Evolutionary conservation across 2,797 vertebrate genomes (phyloP).

Genomic region (Knipowitschia caucasica): DNA sequence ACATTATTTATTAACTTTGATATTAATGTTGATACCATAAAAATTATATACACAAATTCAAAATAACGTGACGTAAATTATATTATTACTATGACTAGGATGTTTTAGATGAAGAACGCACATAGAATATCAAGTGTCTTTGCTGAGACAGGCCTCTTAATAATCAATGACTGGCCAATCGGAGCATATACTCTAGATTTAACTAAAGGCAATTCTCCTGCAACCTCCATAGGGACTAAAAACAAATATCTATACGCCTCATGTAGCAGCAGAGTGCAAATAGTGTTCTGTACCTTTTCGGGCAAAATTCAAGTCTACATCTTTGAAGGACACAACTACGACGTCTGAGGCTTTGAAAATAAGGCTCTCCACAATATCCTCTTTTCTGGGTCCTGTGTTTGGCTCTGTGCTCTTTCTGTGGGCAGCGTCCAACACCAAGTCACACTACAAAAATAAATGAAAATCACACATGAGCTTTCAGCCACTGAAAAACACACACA

Average conservation of each 20-base stretch:
- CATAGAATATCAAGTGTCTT: conserved; percentile 51
- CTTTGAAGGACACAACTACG: conserved; percentile 96
- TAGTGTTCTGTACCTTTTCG: conserved; percentile 84
- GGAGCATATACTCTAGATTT: conserved; percentile 42
- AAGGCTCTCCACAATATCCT: conserved; percentile 97
- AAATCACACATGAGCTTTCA: conserved; percentile 5
- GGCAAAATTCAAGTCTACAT: conserved; percentile 95
- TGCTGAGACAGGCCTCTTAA: conserved; percentile 38
- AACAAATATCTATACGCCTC: conserved; percentile 32
- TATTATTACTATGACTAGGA: conserved; percentile 28
- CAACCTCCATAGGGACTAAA: conserved; percentile 39
- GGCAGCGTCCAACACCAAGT: conserved; percentile 95
- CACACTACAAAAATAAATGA: conserved; percentile 78
- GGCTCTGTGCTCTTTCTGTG: conserved; percentile 91
- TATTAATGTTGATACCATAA: neutral
- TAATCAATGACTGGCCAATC: conserved; percentile 52
- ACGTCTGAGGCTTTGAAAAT: conserved; percentile 97
- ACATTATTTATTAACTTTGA: neutral
- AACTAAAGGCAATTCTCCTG: conserved; percentile 29
- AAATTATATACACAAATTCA: conserved; percentile 13
- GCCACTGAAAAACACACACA: neutral
- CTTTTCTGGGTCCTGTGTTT: conserved; percentile 85
- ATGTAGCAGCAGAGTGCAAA: conserved; percentile 7
- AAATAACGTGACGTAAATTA: conserved; percentile 11
- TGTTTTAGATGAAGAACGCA: conserved; percentile 41